Conservation (phyloP, 2,888 invertebrate genomes). For the Amblyteles armatorius region DNA sequence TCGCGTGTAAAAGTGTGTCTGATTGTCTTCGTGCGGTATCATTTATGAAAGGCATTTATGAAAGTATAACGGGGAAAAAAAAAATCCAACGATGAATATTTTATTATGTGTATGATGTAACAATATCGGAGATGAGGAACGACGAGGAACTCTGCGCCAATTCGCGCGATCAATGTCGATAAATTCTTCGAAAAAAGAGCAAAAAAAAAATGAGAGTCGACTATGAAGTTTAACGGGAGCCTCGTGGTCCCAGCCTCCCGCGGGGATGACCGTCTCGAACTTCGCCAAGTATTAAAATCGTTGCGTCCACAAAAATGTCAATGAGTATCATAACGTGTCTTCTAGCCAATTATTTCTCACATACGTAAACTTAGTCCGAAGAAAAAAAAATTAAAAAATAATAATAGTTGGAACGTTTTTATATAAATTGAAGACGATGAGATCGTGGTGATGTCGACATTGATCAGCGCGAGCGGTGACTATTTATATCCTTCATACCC, state of each 20-base stretch:
- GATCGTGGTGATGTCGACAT: conserved; percentile 39
- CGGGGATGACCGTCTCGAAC: conserved; percentile 63
- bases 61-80: conserved; percentile 72
- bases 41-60: no score
- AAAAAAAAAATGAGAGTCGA: conserved; percentile 19
- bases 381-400: conserved; percentile 10
- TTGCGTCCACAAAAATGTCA: conserved; percentile 65
- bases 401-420: conserved; percentile 27
- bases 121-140: conserved; percentile 66
- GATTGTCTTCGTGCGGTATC: conserved; percentile 47
- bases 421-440: conserved; percentile 22
- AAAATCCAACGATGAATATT: conserved; percentile 72
- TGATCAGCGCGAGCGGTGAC: conserved; percentile 19
- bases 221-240: conserved; percentile 61
- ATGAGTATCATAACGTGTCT: conserved; percentile 63
- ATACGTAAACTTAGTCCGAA: conserved; percentile 19
- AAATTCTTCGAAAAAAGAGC: conserved; percentile 18
- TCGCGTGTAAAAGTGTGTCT: conserved; percentile 58
- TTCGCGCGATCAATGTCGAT: conserved; percentile 37
- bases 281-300: conserved; percentile 60
- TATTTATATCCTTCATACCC: conserved; percentile 29
- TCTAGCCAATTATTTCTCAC: conserved; percentile 45
- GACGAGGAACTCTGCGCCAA: conserved; percentile 52
- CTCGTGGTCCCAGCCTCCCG: conserved; percentile 76
- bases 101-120: conserved; percentile 69